Percentiles rank a stretch among this genome's conserved stretches.
phyloP scores from a whole-genome alignment of 2,113 vertebrate species.

The Felis catus region DNA sequence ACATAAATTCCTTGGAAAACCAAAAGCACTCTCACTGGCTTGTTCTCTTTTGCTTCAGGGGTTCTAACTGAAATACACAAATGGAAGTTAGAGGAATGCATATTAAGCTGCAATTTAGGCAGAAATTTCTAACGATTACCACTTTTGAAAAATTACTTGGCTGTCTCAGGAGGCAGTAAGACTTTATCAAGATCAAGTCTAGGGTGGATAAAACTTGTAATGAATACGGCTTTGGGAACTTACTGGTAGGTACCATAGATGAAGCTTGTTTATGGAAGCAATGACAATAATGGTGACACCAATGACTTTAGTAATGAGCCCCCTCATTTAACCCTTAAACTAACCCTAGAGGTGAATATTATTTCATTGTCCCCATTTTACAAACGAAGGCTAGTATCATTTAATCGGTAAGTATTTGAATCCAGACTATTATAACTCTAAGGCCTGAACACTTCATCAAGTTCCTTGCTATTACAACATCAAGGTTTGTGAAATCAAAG shows the following conservation, averaged over 20 bases:
- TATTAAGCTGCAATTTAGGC: not conserved
- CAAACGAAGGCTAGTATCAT: not conserved
- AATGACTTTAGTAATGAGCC: not conserved
- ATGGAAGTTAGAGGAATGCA: not conserved
- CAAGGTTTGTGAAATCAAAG: not conserved
- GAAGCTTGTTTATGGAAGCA: not conserved
- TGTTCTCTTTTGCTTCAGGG: not conserved
- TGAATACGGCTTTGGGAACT: not conserved
- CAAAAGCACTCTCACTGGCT: not conserved
- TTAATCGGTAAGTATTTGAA: not conserved
- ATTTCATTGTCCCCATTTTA: not conserved
- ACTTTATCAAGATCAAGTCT: not conserved
- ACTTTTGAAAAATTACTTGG: not conserved
- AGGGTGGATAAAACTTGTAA: not conserved
- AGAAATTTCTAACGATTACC: not conserved
- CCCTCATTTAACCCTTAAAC: not conserved
- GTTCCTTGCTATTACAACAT: not conserved
- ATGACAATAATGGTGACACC: not conserved
- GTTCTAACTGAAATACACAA: not conserved
- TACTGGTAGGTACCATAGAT: too few relatives aligned
- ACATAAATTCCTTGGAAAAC: rapidly evolving
- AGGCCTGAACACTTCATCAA: not conserved
- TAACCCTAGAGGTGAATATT: not conserved
- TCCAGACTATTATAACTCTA: not conserved
- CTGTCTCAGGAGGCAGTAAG: not conserved